phyloP scores from a whole-genome alignment of 2,113 vertebrate genomes.

The Bucco capensis region DNA sequence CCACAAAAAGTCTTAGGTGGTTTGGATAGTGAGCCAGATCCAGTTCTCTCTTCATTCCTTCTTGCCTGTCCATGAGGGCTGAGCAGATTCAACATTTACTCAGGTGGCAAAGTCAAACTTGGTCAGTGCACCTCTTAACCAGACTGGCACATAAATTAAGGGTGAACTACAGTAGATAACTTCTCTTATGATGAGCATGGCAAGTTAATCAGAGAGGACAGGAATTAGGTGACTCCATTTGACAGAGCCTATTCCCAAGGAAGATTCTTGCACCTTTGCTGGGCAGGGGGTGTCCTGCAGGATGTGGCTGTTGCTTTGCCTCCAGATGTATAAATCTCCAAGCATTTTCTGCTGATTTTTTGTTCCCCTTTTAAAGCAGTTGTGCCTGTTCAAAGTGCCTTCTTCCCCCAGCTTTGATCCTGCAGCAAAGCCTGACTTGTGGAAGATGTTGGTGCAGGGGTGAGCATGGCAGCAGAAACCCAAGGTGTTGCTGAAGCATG shows the following conservation, averaged over 20 bases:
- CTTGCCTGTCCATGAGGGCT: not conserved
- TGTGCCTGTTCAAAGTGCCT: not conserved
- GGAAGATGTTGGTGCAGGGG: not conserved
- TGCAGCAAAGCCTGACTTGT: not conserved
- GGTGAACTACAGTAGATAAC: not conserved
- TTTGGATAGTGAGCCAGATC: not conserved
- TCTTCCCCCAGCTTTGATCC: not conserved
- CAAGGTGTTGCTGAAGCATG: not conserved
- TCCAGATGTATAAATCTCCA: not conserved
- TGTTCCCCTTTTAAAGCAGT: not conserved
- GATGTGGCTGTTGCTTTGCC: not conserved
- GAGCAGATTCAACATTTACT: not conserved
- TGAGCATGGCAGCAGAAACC: not conserved
- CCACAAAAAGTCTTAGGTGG: not conserved
- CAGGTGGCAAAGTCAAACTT: not conserved
- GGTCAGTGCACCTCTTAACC: not conserved
- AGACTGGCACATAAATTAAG: not conserved
- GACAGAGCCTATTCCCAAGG: not conserved
- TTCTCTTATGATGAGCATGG: not conserved
- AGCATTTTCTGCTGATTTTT: not conserved
- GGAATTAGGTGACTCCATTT: not conserved
- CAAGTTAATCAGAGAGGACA: not conserved
- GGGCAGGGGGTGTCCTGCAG: not conserved
- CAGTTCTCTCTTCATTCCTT: rapidly evolving
- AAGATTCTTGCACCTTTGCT: not conserved